Base-by-base conservation (phyloP, 1,140 invertebrate genomes). In the Pogonomyrmex barbatus region DNA sequence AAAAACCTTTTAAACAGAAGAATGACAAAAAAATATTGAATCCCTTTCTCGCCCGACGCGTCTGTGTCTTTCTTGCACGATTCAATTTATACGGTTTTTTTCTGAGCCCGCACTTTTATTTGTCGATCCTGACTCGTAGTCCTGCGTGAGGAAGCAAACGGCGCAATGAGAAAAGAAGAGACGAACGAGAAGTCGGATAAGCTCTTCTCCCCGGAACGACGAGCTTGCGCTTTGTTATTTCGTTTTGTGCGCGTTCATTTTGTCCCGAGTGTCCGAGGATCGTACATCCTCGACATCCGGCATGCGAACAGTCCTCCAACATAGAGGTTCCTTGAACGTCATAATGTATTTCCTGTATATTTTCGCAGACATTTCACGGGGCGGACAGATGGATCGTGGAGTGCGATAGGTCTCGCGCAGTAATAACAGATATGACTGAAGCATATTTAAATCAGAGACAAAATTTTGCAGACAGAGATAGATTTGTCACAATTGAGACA, bases 211-310 rank as follows among this genome's bases (percentile, higher is more conserved):
- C 77, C 88, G 75, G 85, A 90, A 86, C 87, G 88, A 63, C 85
- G 78, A 88, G 83, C 90, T 91, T 90, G 91, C 91, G 89, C 88
- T 92, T 89, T 90, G 86, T 92, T 93, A 90, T 91, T 93, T 94
- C 90, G 88, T 92, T 93, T 93, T 92, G 87, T 88, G 87, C 91
- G 90, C 87, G 91, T 91, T 93, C 90, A 93, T 94, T 93, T 93
- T 92, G 89, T 89, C 9, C 87, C 88, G 89, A 88, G 92, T 91
- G 92, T 92, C 89, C 92, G 87, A 91, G 91, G 86, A 88, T 71
- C 77, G 86, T 87, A 76, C 52, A 10, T 87, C 83, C 79, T 87
- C 65, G 54, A 78, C 70, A 67, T 76, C 63, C 78, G 60, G 77
- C 62, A 79, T 79, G 60, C 71, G 90, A 85, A 87, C 70, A 33